A percentile compares a stretch with the other conserved stretches of the same genome.
phyloP scores from a whole-genome alignment of 2,113 vertebrate genomes.

The Garra rufa region DNA sequence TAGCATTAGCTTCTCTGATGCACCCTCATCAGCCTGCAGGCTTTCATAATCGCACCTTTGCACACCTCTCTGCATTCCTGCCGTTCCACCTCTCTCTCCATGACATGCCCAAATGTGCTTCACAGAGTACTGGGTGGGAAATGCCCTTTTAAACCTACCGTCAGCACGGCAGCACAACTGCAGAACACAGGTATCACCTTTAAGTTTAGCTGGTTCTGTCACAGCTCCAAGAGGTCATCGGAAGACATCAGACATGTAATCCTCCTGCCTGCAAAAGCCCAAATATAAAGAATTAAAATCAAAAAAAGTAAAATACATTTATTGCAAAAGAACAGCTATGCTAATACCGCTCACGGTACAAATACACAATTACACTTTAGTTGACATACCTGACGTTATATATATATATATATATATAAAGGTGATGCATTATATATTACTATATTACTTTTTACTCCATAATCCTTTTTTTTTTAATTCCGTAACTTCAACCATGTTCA shows the following conservation, averaged over 20 bases:
- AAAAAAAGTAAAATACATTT: not conserved
- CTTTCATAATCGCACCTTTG: conserved; percentile 59
- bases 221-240: conserved; percentile 9
- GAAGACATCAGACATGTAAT: not conserved
- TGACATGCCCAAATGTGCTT: conserved; percentile 66
- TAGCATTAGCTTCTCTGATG: conserved; percentile 61
- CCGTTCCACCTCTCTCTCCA: conserved; percentile 66
- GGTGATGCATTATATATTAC: no score
- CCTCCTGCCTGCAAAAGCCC: conserved; percentile 53
- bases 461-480: not conserved
- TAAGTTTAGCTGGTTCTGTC: not conserved
- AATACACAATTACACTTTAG: not conserved
- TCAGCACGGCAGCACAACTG: not conserved
- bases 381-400: not conserved
- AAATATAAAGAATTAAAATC: conserved; percentile 35
- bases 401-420: no score
- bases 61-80: conserved; percentile 69
- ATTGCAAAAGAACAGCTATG: not conserved
- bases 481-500: not conserved
- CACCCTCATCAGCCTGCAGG: conserved; percentile 63
- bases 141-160: conserved; percentile 66
- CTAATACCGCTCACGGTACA: not conserved
- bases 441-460: not conserved
- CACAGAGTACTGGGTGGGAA: conserved; percentile 21
- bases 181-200: not conserved